Conservation (phyloP, 2,888 invertebrate genomes). For the Mamestra brassicae region DNA sequence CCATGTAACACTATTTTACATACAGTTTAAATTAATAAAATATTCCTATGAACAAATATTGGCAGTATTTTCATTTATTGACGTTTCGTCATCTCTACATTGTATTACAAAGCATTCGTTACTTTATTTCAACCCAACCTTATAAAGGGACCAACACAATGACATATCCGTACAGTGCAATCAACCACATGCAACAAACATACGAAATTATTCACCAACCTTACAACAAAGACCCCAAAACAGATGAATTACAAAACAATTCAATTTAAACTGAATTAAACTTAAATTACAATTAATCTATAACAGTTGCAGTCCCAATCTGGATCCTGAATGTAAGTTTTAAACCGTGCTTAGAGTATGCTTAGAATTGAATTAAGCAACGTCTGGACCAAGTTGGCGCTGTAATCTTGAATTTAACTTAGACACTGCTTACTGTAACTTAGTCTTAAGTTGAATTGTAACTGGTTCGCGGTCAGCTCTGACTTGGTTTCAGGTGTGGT, state of each 20-base stretch:
- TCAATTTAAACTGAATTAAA: constrained; percentile 55
- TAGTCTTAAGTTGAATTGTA: constrained; percentile 60
- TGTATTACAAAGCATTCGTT: no score
- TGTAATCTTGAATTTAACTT: constrained; percentile 76
- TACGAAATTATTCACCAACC: no score
- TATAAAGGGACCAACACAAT: no score
- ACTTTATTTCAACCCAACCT: no score
- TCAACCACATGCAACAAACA: not conserved
- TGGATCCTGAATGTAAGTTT: constrained; percentile 69
- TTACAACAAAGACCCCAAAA: constrained; percentile 5
- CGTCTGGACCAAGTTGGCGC: constrained; percentile 70
- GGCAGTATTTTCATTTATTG: no score
- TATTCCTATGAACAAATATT: no score
- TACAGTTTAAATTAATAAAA: no score
- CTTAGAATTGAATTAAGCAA: constrained; percentile 80
- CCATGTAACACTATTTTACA: no score
- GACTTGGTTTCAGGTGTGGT: constrained; percentile 48
- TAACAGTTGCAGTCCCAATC: constrained; percentile 60
- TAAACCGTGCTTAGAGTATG: constrained; percentile 75
- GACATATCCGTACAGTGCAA: no score
- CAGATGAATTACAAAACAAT: constrained; percentile 44
- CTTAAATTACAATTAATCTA: constrained; percentile 61
- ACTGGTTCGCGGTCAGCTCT: constrained; percentile 59
- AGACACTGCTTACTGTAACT: constrained; percentile 66
- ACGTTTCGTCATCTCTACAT: no score